Percentiles rank a stretch among this genome's conserved stretches.
phyloP scores from a whole-genome alignment of 2,888 invertebrate species.

The Apodemia zela region DNA sequence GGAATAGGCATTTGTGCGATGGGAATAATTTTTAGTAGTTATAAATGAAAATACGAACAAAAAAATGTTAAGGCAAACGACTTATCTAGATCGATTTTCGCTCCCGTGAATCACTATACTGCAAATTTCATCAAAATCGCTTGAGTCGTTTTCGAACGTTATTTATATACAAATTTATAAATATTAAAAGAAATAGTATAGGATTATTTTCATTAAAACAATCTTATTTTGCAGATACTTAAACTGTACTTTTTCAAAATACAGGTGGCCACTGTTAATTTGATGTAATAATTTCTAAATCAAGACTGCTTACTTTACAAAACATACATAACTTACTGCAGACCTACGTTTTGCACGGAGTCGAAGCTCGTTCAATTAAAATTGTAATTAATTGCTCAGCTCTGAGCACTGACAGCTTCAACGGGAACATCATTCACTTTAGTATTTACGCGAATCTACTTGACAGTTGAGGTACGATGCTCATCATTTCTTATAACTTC shows the following conservation, averaged over 20 bases:
- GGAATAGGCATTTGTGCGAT: too few relatives aligned
- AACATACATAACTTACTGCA: conserved; percentile 30
- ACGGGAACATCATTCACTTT: conserved; percentile 69
- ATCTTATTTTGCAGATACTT: too few relatives aligned
- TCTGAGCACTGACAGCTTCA: conserved; percentile 61
- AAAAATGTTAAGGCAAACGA: too few relatives aligned
- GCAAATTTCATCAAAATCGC: too few relatives aligned
- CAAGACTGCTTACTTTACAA: neutral
- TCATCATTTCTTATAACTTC: conserved; percentile 51
- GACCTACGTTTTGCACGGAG: conserved; percentile 36
- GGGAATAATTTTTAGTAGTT: too few relatives aligned
- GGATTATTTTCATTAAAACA: too few relatives aligned
- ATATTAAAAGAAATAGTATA: too few relatives aligned
- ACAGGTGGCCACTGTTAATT: neutral
- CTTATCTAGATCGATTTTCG: too few relatives aligned
- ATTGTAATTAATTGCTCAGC: conserved; percentile 72
- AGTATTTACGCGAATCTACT: conserved; percentile 69
- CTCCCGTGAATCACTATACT: too few relatives aligned
- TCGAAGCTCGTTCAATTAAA: conserved; percentile 65
- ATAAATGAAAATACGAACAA: too few relatives aligned
- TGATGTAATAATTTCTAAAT: neutral
- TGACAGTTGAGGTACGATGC: conserved; percentile 61
- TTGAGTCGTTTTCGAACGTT: too few relatives aligned
- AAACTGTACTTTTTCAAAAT: neutral
- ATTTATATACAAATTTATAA: too few relatives aligned